Conservation (phyloP, 2,113 vertebrate species). For the Mirounga angustirostris region DNA sequence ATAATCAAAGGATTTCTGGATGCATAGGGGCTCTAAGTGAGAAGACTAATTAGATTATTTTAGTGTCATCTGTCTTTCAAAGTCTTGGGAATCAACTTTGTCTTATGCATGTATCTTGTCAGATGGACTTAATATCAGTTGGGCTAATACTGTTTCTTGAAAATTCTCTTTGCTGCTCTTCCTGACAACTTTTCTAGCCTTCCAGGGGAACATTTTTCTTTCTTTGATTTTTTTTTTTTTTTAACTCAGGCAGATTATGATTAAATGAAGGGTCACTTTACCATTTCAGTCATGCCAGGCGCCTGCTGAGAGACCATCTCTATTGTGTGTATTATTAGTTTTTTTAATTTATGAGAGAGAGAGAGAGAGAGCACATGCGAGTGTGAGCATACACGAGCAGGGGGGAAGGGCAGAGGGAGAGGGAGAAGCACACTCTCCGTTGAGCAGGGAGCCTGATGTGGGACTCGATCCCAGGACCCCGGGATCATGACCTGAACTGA, state of each 20-base stretch:
- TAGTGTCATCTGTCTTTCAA: background rate
- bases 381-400: background rate
- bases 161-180: background rate
- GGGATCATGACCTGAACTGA: background rate
- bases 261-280: background rate
- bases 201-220: background rate
- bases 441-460: background rate
- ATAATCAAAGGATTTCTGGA: background rate
- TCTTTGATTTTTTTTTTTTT: background rate
- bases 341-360: background rate
- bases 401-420: background rate
- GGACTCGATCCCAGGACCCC: background rate
- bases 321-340: background rate
- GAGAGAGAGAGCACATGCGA: fast-evolving
- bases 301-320: background rate
- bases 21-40: background rate
- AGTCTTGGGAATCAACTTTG: background rate
- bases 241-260: background rate
- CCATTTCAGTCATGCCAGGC: background rate
- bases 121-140: background rate
- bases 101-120: background rate
- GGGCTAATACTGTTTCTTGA: constrained; percentile 1
- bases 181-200: background rate
- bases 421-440: background rate
- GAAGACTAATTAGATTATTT: background rate